Evolutionary conservation across 2,797 vertebrate species (phyloP), one percentile per base, ranked within the genome.

Genomic region (Chrosomus eos): DNA sequence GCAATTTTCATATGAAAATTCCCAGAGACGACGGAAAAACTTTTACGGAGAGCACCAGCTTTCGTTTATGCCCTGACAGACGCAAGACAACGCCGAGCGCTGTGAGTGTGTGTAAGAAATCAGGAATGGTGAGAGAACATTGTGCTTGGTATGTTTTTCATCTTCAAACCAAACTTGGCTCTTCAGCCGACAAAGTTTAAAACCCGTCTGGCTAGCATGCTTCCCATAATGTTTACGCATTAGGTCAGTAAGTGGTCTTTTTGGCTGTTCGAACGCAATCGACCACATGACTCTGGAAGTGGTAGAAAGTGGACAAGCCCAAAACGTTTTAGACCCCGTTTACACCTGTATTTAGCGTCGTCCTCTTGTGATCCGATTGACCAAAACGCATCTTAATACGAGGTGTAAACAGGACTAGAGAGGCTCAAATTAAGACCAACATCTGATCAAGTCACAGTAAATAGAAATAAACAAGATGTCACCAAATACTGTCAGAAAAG

Each of bases 401-500:
- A n/a, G 55, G 55, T 58, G 23, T 58, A 58, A 58, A 58, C 23
- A 13, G 55, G 55, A 10, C 10, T 23, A 5, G 19, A 64, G n/a
- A 64, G 19, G 26, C 40, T 79, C 36, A 31, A 66, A 66, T 64
- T 66, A 62, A 80, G 18, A 48, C 43, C 14, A 53, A 19, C 68
- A 74, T 48, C 18, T 74, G 70, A 51, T 82, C 36, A 60, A 23
- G 53, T 13, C 36, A 82, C 53, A 71, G 53, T 13, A 16, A 48
- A 33, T 16, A 28, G 3, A n/a, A 31, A 18, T 53, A 31, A 26
- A 40, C 2, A 82, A 45, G 21, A 73, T 80, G 51, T 60, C 70
- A 73, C 55, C 36, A 81, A 81, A 81, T 16, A 55, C 43, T 75
- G 55, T 74, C 81, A 82, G 53, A 72, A 73, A 72, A 73, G 68